These are phyloP conservation scores for Solea solea DNA, from an alignment of 2,113 vertebrate species.

Conservation along the genomic window DNA sequence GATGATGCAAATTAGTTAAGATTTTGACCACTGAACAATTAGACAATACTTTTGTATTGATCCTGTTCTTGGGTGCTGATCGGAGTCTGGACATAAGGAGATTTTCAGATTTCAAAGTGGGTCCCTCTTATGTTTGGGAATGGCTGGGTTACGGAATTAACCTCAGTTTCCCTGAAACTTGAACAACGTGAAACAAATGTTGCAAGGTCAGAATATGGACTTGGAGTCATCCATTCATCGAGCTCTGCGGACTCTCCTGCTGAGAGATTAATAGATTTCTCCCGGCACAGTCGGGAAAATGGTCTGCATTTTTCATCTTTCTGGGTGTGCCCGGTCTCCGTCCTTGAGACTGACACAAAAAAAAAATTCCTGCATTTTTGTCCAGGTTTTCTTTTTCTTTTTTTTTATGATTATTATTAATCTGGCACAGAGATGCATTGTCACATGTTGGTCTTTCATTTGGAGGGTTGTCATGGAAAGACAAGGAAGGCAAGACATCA, in stretches of 20 bases:
- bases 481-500: slow-evolving; percentile 16
- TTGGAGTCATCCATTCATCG: too few species aligned
- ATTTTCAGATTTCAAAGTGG: too few species aligned
- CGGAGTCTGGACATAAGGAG: too few species aligned
- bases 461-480: slow-evolving; percentile 46
- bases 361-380: slow-evolving; percentile 47
- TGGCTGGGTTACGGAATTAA: too few species aligned
- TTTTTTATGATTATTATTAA: neutral
- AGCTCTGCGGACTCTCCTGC: neutral
- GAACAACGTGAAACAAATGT: too few species aligned
- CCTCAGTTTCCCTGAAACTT: too few species aligned
- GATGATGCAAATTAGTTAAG: too few species aligned
- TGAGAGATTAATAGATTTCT: slow-evolving; percentile 22
- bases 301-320: slow-evolving; percentile 39
- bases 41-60: too few species aligned
- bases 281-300: slow-evolving; percentile 24
- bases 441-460: slow-evolving; percentile 36
- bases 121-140: too few species aligned
- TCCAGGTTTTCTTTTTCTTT: slow-evolving; percentile 9
- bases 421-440: slow-evolving; percentile 39
- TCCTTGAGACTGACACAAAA: slow-evolving; percentile 34
- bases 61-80: too few species aligned
- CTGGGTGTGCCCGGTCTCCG: slow-evolving; percentile 52
- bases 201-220: too few species aligned
- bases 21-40: too few species aligned